These are phyloP conservation scores for Notamacropus eugenii DNA, from an alignment of 2,797 vertebrate species.

Conservation along the genomic window DNA sequence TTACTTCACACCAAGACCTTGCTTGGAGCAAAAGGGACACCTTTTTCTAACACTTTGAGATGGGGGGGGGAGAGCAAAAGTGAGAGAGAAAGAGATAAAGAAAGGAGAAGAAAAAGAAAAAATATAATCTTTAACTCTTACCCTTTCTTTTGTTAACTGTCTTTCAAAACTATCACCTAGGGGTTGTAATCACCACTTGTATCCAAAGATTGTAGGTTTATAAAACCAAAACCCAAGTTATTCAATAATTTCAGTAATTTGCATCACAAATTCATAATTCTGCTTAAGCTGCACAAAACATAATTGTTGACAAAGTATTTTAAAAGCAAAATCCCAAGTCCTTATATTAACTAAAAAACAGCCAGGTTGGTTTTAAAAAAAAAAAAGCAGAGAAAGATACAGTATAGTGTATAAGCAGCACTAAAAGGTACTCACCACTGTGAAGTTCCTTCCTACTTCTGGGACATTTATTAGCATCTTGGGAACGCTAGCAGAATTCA, in stretches of 20 bases:
- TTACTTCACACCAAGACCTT: not conserved
- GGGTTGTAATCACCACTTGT: conserved; percentile 17
- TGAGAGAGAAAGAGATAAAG: not conserved
- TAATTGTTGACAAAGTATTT: not conserved
- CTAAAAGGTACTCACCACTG: conserved; percentile 91
- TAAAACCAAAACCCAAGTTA: not conserved
- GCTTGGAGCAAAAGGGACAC: not conserved
- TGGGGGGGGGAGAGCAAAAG: too few relatives aligned
- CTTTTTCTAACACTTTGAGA: not conserved
- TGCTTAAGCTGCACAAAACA: not conserved
- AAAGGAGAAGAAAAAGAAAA: not conserved
- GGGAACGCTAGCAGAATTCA: conserved; percentile 93
- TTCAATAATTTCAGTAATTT: conserved; percentile 7
- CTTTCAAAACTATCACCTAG: conserved; percentile 31
- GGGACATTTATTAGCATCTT: conserved; percentile 93
- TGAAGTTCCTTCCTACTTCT: conserved; percentile 90
- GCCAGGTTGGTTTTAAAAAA: not conserved
- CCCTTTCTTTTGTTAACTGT: not conserved
- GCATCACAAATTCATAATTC: conserved; percentile 23
- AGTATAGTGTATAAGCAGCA: not conserved
- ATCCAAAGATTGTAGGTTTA: not conserved
- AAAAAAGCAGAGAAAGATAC: not conserved
- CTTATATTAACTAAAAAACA: not conserved
- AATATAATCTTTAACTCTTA: not conserved
- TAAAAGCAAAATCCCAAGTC: conserved; percentile 10